A percentile compares a stretch with the other conserved stretches of the same genome.
Conservation (phyloP, 2,888 invertebrate genomes). For the Augochlorella aurata region DNA sequence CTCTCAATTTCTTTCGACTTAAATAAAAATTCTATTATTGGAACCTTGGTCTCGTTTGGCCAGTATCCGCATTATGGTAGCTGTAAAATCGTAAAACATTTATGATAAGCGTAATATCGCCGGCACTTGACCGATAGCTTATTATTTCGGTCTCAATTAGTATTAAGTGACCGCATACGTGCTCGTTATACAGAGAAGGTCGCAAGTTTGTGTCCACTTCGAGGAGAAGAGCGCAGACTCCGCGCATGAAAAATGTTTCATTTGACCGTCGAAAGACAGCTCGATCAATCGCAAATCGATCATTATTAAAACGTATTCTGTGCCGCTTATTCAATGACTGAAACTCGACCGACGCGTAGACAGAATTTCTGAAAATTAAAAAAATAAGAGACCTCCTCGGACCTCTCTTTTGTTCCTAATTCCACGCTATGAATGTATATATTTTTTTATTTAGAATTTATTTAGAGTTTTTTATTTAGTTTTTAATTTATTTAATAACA, state of each 20-base stretch:
- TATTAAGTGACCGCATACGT: conserved; percentile 45
- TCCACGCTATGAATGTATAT: too few relatives aligned
- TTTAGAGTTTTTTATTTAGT: too few relatives aligned
- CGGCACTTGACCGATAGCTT: conserved; percentile 27
- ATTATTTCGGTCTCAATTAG: conserved; percentile 56
- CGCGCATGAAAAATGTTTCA: conserved; percentile 9
- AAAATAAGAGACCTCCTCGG: neutral
- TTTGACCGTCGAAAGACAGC: neutral
- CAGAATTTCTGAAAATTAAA: neutral
- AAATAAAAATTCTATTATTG: neutral
- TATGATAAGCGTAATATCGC: conserved; percentile 15
- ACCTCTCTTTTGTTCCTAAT: neutral
- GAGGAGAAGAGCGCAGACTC: conserved; percentile 10
- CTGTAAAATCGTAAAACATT: neutral
- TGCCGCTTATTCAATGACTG: neutral
- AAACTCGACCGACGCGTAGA: neutral
- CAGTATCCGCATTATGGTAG: neutral
- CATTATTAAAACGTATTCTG: neutral
- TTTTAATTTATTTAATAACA: too few relatives aligned
- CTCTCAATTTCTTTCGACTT: neutral
- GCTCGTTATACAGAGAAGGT: conserved; percentile 39
- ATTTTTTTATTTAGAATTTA: too few relatives aligned
- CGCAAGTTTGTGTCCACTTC: conserved; percentile 43
- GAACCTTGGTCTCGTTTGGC: neutral
- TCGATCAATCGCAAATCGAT: neutral